Conservation (phyloP, 2,888 invertebrate species). For the Thecocarcelia acutangulata region DNA sequence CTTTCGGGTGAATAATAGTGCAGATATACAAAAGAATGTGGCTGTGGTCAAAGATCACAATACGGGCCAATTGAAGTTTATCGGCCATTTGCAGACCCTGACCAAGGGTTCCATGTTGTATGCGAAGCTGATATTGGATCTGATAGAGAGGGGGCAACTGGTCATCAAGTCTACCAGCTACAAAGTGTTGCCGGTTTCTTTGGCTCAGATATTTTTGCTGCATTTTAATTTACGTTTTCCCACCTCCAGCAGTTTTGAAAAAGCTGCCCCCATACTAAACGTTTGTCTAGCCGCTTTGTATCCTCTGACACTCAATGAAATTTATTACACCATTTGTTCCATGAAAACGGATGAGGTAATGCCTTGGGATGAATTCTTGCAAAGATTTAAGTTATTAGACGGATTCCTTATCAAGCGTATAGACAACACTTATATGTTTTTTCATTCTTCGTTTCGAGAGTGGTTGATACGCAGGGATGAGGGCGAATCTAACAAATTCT, state of each 20-base stretch:
- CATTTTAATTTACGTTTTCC: constrained; percentile 96
- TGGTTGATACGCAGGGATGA: constrained; percentile 94
- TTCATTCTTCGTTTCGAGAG: constrained; percentile 98
- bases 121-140: constrained; percentile 93
- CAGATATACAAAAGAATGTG: constrained; percentile 92
- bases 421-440: constrained; percentile 98
- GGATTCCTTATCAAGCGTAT: constrained; percentile 94
- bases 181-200: constrained; percentile 93
- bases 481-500: constrained; percentile 93
- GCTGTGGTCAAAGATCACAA: constrained; percentile 82
- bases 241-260: constrained; percentile 94
- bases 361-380: constrained; percentile 94
- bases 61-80: constrained; percentile 89
- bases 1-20: constrained; percentile 89
- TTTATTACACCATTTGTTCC: constrained; percentile 96
- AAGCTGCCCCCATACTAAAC: constrained; percentile 92
- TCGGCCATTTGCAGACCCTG: constrained; percentile 90
- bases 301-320: constrained; percentile 93
- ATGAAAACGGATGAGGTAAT: constrained; percentile 89
- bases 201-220: constrained; percentile 94
- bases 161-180: constrained; percentile 96
- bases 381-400: constrained; percentile 91
- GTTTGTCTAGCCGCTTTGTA: constrained; percentile 95
- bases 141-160: constrained; percentile 94
- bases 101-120: constrained; percentile 95